A percentile compares a stretch with the other conserved stretches of the same genome.
Conservation (phyloP, 1,140 invertebrate species). For the Ips nitidus region DNA sequence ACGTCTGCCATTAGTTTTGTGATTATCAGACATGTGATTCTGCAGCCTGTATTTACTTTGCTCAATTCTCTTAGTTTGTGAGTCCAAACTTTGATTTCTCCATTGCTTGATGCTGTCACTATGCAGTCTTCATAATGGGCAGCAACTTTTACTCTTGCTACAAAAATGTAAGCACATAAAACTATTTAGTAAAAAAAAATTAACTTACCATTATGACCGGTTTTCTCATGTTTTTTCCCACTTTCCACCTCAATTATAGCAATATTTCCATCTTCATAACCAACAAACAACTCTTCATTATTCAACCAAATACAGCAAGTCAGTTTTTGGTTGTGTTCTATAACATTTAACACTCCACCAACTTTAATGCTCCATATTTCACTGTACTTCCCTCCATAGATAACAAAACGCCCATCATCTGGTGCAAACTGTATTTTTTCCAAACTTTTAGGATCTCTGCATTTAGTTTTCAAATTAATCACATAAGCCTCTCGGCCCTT, state of each 20-base stretch:
- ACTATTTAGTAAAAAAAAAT: conserved; percentile 6
- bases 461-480: conserved; percentile 74
- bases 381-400: conserved; percentile 68
- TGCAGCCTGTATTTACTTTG: conserved; percentile 58
- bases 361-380: conserved; percentile 77
- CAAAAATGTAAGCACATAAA: conserved; percentile 4
- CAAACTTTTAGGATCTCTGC: conserved; percentile 57
- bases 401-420: conserved; percentile 69
- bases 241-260: conserved; percentile 43
- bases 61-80: conserved; percentile 56
- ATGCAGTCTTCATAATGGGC: conserved; percentile 53
- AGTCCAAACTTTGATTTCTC: conserved; percentile 78
- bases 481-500: conserved; percentile 87
- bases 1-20: conserved; percentile 41
- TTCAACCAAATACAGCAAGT: conserved; percentile 63
- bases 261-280: conserved; percentile 71
- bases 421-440: conserved; percentile 65
- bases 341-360: conserved; percentile 64
- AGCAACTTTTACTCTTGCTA: conserved; percentile 68
- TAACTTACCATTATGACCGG: conserved; percentile 58
- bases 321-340: conserved; percentile 64
- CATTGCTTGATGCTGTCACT: conserved; percentile 69
- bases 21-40: conserved; percentile 61
- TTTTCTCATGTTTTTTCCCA: conserved; percentile 54
- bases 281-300: conserved; percentile 65